Base-by-base conservation (phyloP, 2,797 vertebrate species). In the Heliangelus exortis region DNA sequence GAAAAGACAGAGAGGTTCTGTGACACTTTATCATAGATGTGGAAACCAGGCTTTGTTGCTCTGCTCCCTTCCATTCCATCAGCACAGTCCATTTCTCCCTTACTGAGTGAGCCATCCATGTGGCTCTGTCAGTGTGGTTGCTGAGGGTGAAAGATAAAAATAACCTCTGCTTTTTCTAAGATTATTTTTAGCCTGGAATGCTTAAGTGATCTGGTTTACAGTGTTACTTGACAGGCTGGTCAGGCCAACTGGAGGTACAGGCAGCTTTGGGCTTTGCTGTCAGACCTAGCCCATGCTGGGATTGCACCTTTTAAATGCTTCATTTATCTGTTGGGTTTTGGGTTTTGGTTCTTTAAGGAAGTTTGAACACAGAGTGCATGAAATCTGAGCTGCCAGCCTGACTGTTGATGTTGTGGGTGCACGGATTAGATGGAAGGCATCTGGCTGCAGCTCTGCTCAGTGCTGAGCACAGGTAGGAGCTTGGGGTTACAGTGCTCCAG, bases 181-280 rank as follows among this genome's bases (percentile, higher is more conserved):
- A 9, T 81, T 96, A 92, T 95, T 96, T 96, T 96, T 93, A 94
- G 65, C 82, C 17, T 66, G 76, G 62, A 92, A 81, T 75, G 54
- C 59, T 81, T 28, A 62, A 81, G 59, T 26, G 85, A 45, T 88
- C 62, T 84, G 43, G 51, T 79, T 88, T 86, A 50, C 87, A 57
- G 72, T 34, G 75, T 83, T 89, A 33, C 36, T 86, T 93, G 89
- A 66, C 66, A 69, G 77, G 10, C 47, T 55, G n/a, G 16, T 66
- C 83, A 34, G 79, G 51, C 83, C 79, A 84, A 11, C 17, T 51
- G 65, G 80, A 69, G 16, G 18, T 65, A 31, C 29, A 29, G 69
- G 36, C 15, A 68, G 73, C 76, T 79, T 68, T 76, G 76, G 65
- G 58, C 72, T 85, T 67, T 67, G 50, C 67, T 74, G 15, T 68